Percentiles rank a stretch among this genome's conserved stretches.
phyloP scores from a whole-genome alignment of 1,140 invertebrate genomes.

The Zaprionus ghesquierei region DNA sequence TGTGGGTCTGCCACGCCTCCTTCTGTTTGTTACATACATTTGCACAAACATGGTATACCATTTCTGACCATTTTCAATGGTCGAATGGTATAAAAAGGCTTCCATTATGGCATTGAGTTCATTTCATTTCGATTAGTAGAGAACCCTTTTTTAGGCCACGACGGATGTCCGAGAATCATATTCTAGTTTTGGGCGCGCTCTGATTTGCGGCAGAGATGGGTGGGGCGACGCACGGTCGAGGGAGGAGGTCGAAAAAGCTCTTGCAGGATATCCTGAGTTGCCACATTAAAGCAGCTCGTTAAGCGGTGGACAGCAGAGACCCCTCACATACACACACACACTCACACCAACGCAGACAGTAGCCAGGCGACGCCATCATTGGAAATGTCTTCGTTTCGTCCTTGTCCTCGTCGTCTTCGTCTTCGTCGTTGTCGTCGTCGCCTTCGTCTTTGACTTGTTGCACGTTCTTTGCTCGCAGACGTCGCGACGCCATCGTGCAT shows the following conservation, averaged over 20 bases:
- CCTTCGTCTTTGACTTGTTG: constrained; percentile 47
- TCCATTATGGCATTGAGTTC: background rate
- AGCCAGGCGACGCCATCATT: constrained; percentile 35
- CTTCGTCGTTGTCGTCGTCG: constrained; percentile 10
- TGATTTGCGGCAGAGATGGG: background rate
- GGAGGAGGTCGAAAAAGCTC: background rate
- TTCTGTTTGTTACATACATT: too few relatives aligned
- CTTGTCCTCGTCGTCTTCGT: background rate
- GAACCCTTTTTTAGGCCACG: constrained; percentile 11
- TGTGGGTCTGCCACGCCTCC: too few relatives aligned
- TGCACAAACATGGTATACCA: too few relatives aligned
- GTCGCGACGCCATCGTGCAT: constrained; percentile 42
- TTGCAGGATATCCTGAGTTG: constrained; percentile 18
- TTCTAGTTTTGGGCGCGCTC: background rate
- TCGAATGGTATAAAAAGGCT: too few relatives aligned
- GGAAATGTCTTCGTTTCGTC: background rate
- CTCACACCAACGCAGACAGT: constrained; percentile 22
- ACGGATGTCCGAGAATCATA: constrained; percentile 21
- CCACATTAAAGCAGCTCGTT: constrained; percentile 53
- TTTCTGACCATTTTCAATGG: too few relatives aligned
- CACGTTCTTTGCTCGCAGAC: constrained; percentile 42
- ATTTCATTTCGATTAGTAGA: constrained; percentile 16
- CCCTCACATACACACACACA: constrained; percentile 16
- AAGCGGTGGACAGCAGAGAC: constrained; percentile 20
- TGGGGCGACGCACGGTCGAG: too few relatives aligned